Base-by-base conservation (phyloP, 2,797 vertebrate genomes). In the Platalea minor region DNA sequence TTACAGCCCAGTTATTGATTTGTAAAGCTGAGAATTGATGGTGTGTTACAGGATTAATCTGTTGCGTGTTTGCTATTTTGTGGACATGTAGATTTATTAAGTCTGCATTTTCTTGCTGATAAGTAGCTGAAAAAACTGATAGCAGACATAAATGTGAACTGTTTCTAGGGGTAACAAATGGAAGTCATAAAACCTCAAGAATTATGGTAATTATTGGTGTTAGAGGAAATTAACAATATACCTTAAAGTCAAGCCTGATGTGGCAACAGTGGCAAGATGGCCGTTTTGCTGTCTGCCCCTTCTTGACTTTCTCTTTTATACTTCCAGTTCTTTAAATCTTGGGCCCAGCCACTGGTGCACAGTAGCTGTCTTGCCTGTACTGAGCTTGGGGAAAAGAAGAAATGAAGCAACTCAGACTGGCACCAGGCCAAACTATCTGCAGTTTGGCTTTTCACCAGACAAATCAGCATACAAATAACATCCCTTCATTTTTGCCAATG, bases 391-490 rank as follows among this genome's bases (percentile, higher is more conserved):
- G 39, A 65, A 89, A 70, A 57, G 33, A 68, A 89, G 65, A 85
- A 92, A 89, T 65, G 16, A 75, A 89, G 31, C 13, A 45, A 79
- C 56, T 76, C 51, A 93, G 14, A 6, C 18, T 93, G 94, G 96
- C n/a, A 54, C 3, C 16, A 50, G 75, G 85, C 93, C 96, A 91
- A 88, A 76, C 18, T 67, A 50, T 90, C 69, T 92, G 78, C 63
- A 88, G 50, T 85, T 97, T 96, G 92, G 77, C 95, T 97, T 67
- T 80, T 69, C 45, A 84, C 77, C 67, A 96, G 82, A 39, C 24
- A 77, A 64, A 92, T 94, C 79, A 89, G 56, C 64, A 76, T 85
- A 88, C 86, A 96, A 94, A 96, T 83, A 96, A 90, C 74, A 95
- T 85, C 37, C 23, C 28, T 89, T 94, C 48, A 46, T 89, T 97